Evolutionary conservation across 2,113 vertebrate species (phyloP).

Genomic region (Oxygymnocypris stewartii): DNA sequence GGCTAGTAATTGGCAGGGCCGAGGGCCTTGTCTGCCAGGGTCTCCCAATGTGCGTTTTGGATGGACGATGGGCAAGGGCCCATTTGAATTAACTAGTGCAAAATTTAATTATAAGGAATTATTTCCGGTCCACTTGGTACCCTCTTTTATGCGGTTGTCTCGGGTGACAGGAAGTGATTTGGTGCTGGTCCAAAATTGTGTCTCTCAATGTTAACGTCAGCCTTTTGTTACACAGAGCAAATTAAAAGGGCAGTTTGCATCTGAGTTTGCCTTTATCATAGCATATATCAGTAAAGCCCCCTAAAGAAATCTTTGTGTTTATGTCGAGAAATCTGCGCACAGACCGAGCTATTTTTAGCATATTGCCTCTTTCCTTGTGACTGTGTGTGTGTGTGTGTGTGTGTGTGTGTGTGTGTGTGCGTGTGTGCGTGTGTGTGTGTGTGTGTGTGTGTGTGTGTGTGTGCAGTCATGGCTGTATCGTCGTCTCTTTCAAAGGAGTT

Average conservation of each 20-base stretch:
- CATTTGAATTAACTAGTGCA: slow-evolving; percentile 64
- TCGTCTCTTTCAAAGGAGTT: slow-evolving; percentile 61
- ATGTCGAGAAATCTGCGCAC: slow-evolving; percentile 10
- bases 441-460: slow-evolving; percentile 1
- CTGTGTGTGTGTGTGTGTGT: not conserved
- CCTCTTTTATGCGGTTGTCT: slow-evolving; percentile 59
- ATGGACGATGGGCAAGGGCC: slow-evolving; percentile 38
- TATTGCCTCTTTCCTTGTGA: slow-evolving; percentile 21
- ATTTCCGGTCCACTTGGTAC: slow-evolving; percentile 64
- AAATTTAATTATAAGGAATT: slow-evolving; percentile 67
- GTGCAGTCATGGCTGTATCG: slow-evolving; percentile 5
- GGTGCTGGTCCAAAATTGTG: slow-evolving; percentile 50
- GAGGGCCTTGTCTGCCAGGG: slow-evolving; percentile 17
- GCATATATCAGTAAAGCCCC: not conserved
- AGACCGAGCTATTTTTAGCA: slow-evolving; percentile 11
- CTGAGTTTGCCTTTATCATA: slow-evolving; percentile 14
- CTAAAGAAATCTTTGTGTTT: slow-evolving; percentile 2
- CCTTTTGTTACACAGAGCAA: slow-evolving; percentile 14
- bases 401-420: slow-evolving; percentile 7
- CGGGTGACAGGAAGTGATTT: slow-evolving; percentile 53
- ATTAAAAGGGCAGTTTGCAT: slow-evolving; percentile 19
- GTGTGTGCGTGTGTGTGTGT: not conserved
- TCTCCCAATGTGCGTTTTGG: slow-evolving; percentile 30
- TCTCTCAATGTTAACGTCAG: slow-evolving; percentile 33
- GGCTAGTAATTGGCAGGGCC: slow-evolving; percentile 44